Evolutionary conservation across 2,113 vertebrate genomes (phyloP).

Genomic region (Progne subis): DNA sequence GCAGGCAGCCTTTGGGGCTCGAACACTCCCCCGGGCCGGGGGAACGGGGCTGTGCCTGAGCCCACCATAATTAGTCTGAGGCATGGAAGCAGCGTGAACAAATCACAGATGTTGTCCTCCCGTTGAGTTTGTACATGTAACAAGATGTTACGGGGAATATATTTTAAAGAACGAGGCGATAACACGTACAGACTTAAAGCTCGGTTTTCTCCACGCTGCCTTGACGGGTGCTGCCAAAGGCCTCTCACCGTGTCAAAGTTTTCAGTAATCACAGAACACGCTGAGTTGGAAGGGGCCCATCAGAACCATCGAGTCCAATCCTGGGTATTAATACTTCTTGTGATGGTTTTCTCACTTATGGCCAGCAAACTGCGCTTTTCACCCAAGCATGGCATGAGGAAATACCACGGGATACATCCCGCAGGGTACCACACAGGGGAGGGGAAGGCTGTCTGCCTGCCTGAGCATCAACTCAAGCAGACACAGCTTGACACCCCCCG

Average conservation of each 20-base stretch:
- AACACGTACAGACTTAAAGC: not conserved
- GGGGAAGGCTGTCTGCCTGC: not conserved
- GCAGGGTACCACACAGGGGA: accelerated
- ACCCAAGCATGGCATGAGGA: not conserved
- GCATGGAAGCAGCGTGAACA: not conserved
- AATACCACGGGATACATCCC: not conserved
- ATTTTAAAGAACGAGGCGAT: not conserved
- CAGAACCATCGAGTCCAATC: not conserved
- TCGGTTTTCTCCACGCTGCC: not conserved
- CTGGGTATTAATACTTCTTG: not conserved
- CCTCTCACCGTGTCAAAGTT: not conserved
- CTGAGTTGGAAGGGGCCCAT: not conserved
- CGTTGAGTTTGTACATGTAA: not conserved
- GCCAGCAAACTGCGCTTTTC: not conserved
- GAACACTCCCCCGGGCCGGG: not conserved
- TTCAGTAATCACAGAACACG: not conserved
- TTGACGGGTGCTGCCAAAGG: not conserved
- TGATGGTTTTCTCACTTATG: not conserved
- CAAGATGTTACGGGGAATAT: not conserved
- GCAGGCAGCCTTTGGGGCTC: not conserved
- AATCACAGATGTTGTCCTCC: not conserved
- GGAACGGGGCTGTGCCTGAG: not conserved
- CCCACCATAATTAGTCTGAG: not conserved
- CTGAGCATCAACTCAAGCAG: not conserved
- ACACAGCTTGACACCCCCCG: not conserved